Evolutionary conservation across 1,140 invertebrate species (phyloP).

Genomic region (roundworm (Caenorhabditis elegans)): DNA sequence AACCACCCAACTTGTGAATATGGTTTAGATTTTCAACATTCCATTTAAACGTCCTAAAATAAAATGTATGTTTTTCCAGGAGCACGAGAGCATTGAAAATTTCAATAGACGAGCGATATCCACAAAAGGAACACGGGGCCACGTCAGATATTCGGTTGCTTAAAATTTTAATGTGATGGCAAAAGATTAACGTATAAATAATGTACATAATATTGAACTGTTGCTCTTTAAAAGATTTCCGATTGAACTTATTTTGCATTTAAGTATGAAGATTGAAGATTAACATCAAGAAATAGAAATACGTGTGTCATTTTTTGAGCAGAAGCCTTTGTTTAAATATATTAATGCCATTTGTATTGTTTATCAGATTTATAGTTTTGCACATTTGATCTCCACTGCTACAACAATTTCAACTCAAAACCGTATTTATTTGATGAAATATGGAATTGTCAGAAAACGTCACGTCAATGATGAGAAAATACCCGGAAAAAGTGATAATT

Average conservation of each 20-base stretch:
- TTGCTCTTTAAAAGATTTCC: neutral
- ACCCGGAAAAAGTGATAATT: slow-evolving; percentile 13
- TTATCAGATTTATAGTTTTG: too few relatives aligned
- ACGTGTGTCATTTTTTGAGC: neutral
- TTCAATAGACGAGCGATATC: slow-evolving; percentile 9
- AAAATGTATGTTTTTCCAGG: neutral
- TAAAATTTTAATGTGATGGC: neutral
- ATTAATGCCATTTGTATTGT: too few relatives aligned
- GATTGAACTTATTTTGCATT: neutral
- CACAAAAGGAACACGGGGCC: slow-evolving; percentile 10
- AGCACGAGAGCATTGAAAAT: neutral
- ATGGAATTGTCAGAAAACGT: neutral
- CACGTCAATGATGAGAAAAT: neutral
- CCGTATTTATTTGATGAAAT: neutral
- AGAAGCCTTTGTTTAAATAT: neutral
- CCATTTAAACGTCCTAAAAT: too few relatives aligned
- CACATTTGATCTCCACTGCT: too few relatives aligned
- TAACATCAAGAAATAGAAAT: neutral
- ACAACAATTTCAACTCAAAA: neutral
- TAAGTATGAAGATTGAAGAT: neutral
- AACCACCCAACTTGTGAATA: too few relatives aligned
- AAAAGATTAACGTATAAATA: neutral
- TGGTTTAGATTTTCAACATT: too few relatives aligned
- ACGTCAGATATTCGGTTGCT: slow-evolving; percentile 6
- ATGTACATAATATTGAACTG: neutral